Conservation (phyloP, 2,888 invertebrate species). For the Branchinecta sandiegonensis region DNA sequence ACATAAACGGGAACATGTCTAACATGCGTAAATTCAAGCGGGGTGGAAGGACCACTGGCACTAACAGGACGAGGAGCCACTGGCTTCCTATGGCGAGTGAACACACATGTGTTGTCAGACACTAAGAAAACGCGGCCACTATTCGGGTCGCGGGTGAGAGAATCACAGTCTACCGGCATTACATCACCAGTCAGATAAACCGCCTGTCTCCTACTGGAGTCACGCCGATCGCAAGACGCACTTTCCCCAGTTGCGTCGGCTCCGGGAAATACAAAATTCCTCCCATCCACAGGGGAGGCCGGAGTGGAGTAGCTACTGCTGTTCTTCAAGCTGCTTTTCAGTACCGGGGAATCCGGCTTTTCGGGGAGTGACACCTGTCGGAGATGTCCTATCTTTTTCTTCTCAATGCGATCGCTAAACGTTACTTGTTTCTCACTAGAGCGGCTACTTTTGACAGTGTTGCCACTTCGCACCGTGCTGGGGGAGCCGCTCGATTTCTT, state of each 20-base stretch:
- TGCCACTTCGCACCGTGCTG: neutral
- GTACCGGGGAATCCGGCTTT: slow-evolving; percentile 6
- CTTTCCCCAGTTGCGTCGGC: neutral
- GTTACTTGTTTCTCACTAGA: slow-evolving; percentile 2
- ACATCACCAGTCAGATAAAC: neutral
- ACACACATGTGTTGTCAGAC: slow-evolving; percentile 12
- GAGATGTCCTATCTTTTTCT: slow-evolving; percentile 9
- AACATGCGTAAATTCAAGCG: slow-evolving; percentile 2
- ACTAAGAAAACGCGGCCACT: slow-evolving; percentile 2
- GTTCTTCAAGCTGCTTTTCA: slow-evolving; percentile 12
- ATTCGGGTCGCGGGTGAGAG: neutral
- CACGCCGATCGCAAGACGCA: neutral
- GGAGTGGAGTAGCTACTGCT: neutral
- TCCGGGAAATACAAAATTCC: neutral
- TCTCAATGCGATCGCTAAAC: neutral
- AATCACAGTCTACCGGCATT: slow-evolving; percentile 1
- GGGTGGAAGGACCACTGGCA: slow-evolving; percentile 4
- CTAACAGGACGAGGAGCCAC: neutral
- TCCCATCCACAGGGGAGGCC: neutral
- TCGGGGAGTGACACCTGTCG: slow-evolving; percentile 1
- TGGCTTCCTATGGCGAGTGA: neutral
- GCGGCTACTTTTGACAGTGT: neutral
- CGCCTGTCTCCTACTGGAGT: neutral
- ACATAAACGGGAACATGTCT: slow-evolving; percentile 4
- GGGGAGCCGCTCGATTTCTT: neutral